A percentile compares a stretch with the other conserved stretches of the same genome.
Evolutionary conservation across 2,888 invertebrate species (phyloP).

Genomic region (Metellina segmentata): DNA sequence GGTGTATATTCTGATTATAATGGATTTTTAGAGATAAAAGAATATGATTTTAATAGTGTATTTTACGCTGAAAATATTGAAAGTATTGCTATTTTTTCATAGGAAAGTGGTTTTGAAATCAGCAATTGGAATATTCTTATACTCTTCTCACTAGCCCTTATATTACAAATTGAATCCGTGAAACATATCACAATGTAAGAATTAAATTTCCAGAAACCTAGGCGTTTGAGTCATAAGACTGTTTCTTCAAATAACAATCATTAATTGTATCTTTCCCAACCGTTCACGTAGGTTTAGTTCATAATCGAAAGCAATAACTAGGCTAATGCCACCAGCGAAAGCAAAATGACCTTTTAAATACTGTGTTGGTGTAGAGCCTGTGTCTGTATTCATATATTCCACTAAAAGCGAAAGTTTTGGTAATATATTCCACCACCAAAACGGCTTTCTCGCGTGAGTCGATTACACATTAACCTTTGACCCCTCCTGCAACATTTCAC

Average conservation of each 20-base stretch:
- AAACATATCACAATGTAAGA: neutral
- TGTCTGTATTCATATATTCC: conserved; percentile 42
- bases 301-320: conserved; percentile 36
- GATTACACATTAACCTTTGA: conserved; percentile 58
- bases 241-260: neutral
- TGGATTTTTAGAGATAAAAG: too few relatives aligned
- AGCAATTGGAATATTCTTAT: too few relatives aligned
- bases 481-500: conserved; percentile 31
- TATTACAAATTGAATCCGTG: neutral
- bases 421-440: conserved; percentile 39
- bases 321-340: conserved; percentile 56
- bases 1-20: too few relatives aligned
- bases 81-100: too few relatives aligned
- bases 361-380: conserved; percentile 31
- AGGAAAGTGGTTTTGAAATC: too few relatives aligned
- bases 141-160: too few relatives aligned
- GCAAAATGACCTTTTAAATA: conserved; percentile 37
- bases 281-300: conserved; percentile 16
- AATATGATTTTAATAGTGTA: too few relatives aligned
- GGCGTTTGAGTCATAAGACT: neutral
- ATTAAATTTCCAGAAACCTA: neutral
- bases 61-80: too few relatives aligned
- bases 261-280: neutral
- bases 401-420: conserved; percentile 35
- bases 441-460: conserved; percentile 31